phyloP scores from a whole-genome alignment of 2,797 vertebrate genomes.

The Argya squamiceps region DNA sequence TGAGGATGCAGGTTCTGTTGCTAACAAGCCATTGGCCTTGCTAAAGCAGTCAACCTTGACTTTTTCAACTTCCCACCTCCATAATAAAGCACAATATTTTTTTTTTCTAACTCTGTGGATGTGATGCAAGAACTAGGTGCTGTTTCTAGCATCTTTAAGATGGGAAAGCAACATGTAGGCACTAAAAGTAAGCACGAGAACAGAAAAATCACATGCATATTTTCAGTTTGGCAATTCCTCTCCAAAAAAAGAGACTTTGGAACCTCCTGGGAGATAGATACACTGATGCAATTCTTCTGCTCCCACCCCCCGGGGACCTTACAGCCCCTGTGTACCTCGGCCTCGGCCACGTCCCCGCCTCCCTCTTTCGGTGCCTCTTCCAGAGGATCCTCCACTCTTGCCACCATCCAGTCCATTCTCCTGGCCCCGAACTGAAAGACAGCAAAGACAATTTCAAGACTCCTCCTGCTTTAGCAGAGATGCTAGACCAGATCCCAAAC shows the following conservation, averaged over 20 bases:
- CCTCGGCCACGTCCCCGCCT: conserved; percentile 93
- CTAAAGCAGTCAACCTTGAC: neutral
- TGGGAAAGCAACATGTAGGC: fast-evolving
- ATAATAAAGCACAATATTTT: neutral
- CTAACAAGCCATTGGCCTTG: neutral
- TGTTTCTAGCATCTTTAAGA: neutral
- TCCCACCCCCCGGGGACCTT: neutral
- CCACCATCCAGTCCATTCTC: conserved; percentile 93
- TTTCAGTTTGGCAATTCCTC: neutral
- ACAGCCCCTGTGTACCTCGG: conserved; percentile 79
- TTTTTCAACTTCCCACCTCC: neutral
- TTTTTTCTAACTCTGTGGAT: neutral
- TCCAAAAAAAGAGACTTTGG: neutral
- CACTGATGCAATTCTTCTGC: neutral
- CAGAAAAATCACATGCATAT: neutral
- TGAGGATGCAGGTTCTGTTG: neutral
- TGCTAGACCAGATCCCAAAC: neutral
- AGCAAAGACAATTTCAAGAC: neutral
- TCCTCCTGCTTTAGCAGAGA: neutral
- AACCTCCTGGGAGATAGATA: neutral
- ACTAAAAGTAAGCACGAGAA: neutral
- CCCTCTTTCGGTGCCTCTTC: conserved; percentile 92
- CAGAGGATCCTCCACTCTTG: conserved; percentile 85
- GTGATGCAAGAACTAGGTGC: fast-evolving
- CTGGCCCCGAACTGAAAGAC: conserved; percentile 90